Evolutionary conservation across 2,797 vertebrate genomes (phyloP), one percentile per base, ranked within the genome.

Genomic region (Sebastes itinus): DNA sequence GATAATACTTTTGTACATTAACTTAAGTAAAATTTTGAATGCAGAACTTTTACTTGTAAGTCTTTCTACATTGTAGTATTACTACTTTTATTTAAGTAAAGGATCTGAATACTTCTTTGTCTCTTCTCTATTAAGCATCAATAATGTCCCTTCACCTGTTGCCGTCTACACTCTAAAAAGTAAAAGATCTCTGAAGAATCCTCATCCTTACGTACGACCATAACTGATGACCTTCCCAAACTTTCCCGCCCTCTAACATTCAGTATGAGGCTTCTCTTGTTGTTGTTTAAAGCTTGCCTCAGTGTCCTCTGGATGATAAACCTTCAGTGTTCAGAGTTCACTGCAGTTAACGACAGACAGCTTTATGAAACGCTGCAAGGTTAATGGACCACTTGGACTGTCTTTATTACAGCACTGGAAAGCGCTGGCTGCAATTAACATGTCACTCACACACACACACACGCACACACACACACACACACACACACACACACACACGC

Each of bases 371-470:
- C 16, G 32, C 67, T 64, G 23, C 70, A 3, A 78, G 81, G 81
- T 83, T 86, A 77, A 89, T 87, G 70, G 70, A 83, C 42, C 66
- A 52, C 71, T 83, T 42, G 30, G 78, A 63, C 54, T n/a, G 71
- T 83, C 74, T 87, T 82, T 75, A 88, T 87, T 79, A 77, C 75
- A 80, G 78, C 64, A 7, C 35, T 7, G 59, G 49, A 75, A 74
- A 79, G 46, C 70, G 42, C 22, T 27, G 58, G 62, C 68, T 72
- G 73, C 60, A 82, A 83, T 85, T 74, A 83, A 58, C 68, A 68
- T 75, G 54, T 78, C 78, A 9, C 74, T 33, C 52, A 22, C 35
- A 13, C 35, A 35, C 33, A 8, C 30, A 30, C 30, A 3, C 7
- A 3, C 30, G 0, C 30, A 1, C 30, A 2, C 30, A 0, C 30